Evolutionary conservation across 2,888 invertebrate genomes (phyloP).

Genomic region (Morinoia aosen): DNA sequence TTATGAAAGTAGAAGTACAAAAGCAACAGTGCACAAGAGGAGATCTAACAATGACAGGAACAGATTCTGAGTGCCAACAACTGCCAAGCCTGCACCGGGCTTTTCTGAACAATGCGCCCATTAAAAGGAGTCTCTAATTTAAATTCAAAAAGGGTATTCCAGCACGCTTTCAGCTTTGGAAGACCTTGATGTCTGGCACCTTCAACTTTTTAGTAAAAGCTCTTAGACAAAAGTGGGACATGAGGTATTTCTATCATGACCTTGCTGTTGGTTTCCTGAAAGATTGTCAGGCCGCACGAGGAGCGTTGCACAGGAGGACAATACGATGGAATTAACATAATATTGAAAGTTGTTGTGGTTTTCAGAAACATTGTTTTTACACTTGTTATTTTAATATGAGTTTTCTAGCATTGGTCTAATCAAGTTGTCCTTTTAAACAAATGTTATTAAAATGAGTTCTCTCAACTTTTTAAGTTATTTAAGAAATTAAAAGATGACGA

Average conservation of each 20-base stretch:
- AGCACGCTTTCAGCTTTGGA: neutral
- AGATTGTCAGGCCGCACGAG: neutral
- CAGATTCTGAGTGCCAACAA: neutral
- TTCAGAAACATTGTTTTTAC: too few relatives aligned
- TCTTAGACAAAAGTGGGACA: neutral
- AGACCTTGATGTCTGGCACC: neutral
- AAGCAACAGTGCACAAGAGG: neutral
- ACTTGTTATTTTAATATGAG: too few relatives aligned
- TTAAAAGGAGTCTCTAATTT: neutral
- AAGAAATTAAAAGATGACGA: too few relatives aligned
- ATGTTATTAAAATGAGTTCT: too few relatives aligned
- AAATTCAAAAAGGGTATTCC: neutral
- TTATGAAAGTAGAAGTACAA: neutral
- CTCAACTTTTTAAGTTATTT: too few relatives aligned
- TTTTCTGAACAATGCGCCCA: neutral
- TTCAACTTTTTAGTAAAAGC: neutral
- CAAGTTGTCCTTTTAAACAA: too few relatives aligned
- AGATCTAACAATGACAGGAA: neutral
- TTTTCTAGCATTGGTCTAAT: too few relatives aligned
- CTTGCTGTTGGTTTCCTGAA: neutral
- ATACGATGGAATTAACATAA: too few relatives aligned
- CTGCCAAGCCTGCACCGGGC: neutral
- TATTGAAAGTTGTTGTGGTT: too few relatives aligned
- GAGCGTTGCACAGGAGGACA: too few relatives aligned
- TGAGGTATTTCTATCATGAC: neutral